Conservation (phyloP, 2,888 invertebrate species). For the Sinotaia quadrata region DNA sequence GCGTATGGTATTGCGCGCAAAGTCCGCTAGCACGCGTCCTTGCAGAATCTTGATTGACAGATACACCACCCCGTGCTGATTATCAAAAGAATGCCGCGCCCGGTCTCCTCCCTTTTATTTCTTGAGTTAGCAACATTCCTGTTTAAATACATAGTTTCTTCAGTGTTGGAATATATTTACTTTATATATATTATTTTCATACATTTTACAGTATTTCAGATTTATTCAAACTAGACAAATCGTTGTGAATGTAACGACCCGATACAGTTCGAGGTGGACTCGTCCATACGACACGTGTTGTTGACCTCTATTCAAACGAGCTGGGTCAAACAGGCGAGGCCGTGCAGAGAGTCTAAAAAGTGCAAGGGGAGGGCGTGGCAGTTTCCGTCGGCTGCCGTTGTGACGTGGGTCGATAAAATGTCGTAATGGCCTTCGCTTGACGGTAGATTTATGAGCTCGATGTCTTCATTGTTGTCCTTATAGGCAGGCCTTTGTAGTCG, state of each 20-base stretch:
- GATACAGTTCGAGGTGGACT: constrained; percentile 1
- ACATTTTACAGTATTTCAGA: too few relatives aligned
- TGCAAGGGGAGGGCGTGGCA: constrained; percentile 26
- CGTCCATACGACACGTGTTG: neutral
- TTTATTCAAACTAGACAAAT: too few relatives aligned
- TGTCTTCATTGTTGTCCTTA: too few relatives aligned
- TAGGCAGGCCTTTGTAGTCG: too few relatives aligned
- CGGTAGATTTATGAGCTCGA: too few relatives aligned
- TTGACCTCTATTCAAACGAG: constrained; percentile 23
- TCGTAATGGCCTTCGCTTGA: neutral
- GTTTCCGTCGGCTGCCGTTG: constrained; percentile 12
- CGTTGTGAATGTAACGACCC: too few relatives aligned
- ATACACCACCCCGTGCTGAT: constrained; percentile 32
- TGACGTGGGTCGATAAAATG: constrained; percentile 9
- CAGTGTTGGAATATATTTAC: too few relatives aligned
- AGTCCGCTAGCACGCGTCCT: constrained; percentile 27
- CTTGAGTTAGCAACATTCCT: too few relatives aligned
- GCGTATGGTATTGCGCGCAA: constrained; percentile 4
- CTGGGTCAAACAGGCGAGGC: constrained; percentile 21
- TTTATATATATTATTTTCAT: too few relatives aligned
- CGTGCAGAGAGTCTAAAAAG: constrained; percentile 26
- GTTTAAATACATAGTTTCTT: too few relatives aligned
- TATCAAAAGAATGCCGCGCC: constrained; percentile 30
- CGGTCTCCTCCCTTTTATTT: constrained; percentile 25
- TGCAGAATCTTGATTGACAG: constrained; percentile 42